phyloP scores from a whole-genome alignment of 2,888 invertebrate genomes.

The Crematogaster levior region DNA sequence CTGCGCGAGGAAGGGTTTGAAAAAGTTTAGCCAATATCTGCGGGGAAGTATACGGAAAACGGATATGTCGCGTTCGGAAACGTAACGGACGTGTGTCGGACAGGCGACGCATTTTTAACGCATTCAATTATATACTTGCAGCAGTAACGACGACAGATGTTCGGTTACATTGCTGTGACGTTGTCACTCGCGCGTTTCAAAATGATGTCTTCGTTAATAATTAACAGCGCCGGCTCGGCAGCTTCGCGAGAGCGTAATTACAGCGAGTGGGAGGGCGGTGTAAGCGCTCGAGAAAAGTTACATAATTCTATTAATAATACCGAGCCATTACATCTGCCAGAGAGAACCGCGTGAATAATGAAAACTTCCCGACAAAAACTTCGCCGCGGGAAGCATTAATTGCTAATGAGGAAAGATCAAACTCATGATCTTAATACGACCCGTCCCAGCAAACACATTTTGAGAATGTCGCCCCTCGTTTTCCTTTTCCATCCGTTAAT shows the following conservation, averaged over 20 bases:
- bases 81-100: conserved; percentile 33
- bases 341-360: conserved; percentile 41
- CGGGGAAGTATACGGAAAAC: neutral
- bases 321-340: conserved; percentile 38
- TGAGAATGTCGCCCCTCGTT: conserved; percentile 11
- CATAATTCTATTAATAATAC: conserved; percentile 55
- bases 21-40: conserved; percentile 33
- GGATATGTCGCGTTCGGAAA: conserved; percentile 24
- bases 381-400: conserved; percentile 40
- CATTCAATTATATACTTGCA: conserved; percentile 29
- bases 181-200: conserved; percentile 41
- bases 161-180: conserved; percentile 42
- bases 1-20: neutral
- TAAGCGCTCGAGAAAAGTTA: conserved; percentile 26
- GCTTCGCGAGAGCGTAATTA: conserved; percentile 45
- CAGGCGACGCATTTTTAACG: conserved; percentile 38
- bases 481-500: conserved; percentile 51
- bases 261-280: neutral
- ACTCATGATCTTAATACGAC: conserved; percentile 46
- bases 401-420: conserved; percentile 52
- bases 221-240: conserved; percentile 45
- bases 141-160: conserved; percentile 42
- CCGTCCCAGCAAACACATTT: conserved; percentile 36
- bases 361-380: conserved; percentile 49
- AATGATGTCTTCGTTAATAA: conserved; percentile 51